Base-by-base conservation (phyloP, 1,140 invertebrate species). In the Drosophila murphyi region DNA sequence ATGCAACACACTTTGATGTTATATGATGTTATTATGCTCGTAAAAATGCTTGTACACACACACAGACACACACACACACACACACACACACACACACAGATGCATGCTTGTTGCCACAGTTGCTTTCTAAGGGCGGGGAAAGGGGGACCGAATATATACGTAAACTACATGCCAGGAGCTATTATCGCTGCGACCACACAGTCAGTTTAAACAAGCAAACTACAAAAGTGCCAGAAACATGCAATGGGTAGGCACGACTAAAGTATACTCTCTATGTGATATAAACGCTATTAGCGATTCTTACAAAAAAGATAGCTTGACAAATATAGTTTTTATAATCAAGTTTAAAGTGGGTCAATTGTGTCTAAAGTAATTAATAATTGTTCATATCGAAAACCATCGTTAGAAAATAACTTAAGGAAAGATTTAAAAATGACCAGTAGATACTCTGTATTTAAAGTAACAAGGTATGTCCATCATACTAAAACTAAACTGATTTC, bases 11-110 rank as follows among this genome's bases (percentile, higher is more conserved):
- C 80, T 82, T 83, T 82, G 80, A 82, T 82, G 82, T 78, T 78
- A 78, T 80, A 86, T 83, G 70, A 86, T 85, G 82, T 81, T 85
- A 82, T 86, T 86, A 85, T 83, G 76, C 80, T 86, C 82, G 75
- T 82, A 81, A 81, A 85, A 86, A 86, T 85, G 72, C 73, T 86
- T 83, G 63, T 77, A 85, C 60, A 78, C 61, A 79, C 63, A 76
- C 52, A 78, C 31, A 50, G 32, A 55, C 57, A 41, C n/a, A 48
- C 4, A 12, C 31, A 35, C n/a, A 76, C 52, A 78, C 31, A 50
- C 39, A 55, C 57, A 41, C n/a, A 48, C 4, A 12, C 31, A 35
- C n/a, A 39, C 5, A 5, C 2, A 20, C n/a, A 20, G 35, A 34
- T 57, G 52, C 57, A 20, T 64, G 47, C 54, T 31, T 61, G 45